These are phyloP conservation scores for Cryptophagus acutangulus DNA, from an alignment of 2,888 invertebrate species.

Conservation along the genomic window DNA sequence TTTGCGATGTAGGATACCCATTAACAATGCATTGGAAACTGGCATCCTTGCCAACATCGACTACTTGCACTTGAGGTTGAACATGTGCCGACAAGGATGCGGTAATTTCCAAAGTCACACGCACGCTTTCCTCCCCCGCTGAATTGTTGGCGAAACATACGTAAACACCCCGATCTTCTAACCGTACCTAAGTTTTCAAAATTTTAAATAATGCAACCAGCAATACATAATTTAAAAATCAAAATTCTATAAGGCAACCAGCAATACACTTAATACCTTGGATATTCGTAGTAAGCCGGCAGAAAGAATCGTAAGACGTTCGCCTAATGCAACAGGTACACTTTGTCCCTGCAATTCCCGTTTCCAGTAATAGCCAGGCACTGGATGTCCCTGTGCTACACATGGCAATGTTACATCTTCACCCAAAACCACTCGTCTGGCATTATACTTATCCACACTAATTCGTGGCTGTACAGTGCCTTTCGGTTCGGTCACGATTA, in stretches of 20 bases:
- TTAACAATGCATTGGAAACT: slow-evolving; percentile 82
- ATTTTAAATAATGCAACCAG: too few species aligned
- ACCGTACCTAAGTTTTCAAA: slow-evolving; percentile 52
- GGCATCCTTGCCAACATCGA: slow-evolving; percentile 80
- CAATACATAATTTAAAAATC: too few species aligned
- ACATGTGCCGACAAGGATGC: slow-evolving; percentile 77
- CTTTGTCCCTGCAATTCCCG: slow-evolving; percentile 66
- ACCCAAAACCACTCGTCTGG: slow-evolving; percentile 63
- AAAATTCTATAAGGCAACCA: too few species aligned
- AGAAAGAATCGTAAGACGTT: slow-evolving; percentile 55
- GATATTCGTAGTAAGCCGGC: slow-evolving; percentile 64
- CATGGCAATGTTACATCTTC: slow-evolving; percentile 72
- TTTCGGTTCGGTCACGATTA: slow-evolving; percentile 71
- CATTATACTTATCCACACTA: slow-evolving; percentile 65
- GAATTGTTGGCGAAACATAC: slow-evolving; percentile 89
- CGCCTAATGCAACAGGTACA: slow-evolving; percentile 63
- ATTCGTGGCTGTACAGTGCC: slow-evolving; percentile 70
- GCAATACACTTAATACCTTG: slow-evolving; percentile 51
- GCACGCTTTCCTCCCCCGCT: slow-evolving; percentile 74
- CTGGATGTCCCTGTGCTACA: slow-evolving; percentile 76
- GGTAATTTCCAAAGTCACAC: slow-evolving; percentile 72
- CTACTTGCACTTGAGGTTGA: slow-evolving; percentile 70
- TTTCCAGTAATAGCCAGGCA: slow-evolving; percentile 77
- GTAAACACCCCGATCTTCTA: slow-evolving; percentile 82
- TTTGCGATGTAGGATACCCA: slow-evolving; percentile 77